Percentiles rank a stretch among this genome's conserved stretches.
phyloP scores from a whole-genome alignment of 2,888 invertebrate species.

The Arctia plantaginis region DNA sequence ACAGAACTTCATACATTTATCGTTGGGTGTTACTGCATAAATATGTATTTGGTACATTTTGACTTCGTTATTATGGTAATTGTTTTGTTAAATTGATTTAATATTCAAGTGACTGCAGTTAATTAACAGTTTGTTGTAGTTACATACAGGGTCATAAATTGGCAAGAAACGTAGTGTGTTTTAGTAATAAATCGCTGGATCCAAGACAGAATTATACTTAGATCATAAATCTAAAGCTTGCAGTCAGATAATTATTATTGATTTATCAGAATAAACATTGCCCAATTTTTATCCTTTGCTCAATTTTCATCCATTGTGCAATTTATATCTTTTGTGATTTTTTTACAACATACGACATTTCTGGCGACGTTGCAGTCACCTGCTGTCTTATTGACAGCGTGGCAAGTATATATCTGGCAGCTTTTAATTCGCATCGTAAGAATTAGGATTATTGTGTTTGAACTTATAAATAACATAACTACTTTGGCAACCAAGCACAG shows the following conservation, averaged over 20 bases:
- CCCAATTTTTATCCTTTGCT: neutral
- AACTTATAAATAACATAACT: too few relatives aligned
- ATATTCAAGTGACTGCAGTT: conserved; percentile 32
- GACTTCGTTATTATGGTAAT: conserved; percentile 41
- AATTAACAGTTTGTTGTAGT: conserved; percentile 31
- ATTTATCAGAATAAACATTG: neutral
- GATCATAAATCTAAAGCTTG: conserved; percentile 11
- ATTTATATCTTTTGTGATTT: neutral
- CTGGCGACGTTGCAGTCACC: neutral
- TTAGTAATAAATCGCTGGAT: conserved; percentile 9
- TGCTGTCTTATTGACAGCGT: neutral
- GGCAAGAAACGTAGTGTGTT: conserved; percentile 19
- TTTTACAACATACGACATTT: neutral
- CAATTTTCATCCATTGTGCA: neutral
- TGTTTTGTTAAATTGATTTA: conserved; percentile 52
- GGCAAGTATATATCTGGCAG: neutral
- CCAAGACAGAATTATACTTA: conserved; percentile 10
- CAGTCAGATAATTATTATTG: neutral
- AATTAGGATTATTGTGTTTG: too few relatives aligned
- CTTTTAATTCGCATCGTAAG: neutral
- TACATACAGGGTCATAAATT: conserved; percentile 31
- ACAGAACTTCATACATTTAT: conserved; percentile 39
- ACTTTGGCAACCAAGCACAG: neutral
- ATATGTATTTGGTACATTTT: conserved; percentile 60
- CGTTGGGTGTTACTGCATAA: conserved; percentile 54